phyloP scores from a whole-genome alignment of 2,888 invertebrate species.

The Mesoligia furuncula region DNA sequence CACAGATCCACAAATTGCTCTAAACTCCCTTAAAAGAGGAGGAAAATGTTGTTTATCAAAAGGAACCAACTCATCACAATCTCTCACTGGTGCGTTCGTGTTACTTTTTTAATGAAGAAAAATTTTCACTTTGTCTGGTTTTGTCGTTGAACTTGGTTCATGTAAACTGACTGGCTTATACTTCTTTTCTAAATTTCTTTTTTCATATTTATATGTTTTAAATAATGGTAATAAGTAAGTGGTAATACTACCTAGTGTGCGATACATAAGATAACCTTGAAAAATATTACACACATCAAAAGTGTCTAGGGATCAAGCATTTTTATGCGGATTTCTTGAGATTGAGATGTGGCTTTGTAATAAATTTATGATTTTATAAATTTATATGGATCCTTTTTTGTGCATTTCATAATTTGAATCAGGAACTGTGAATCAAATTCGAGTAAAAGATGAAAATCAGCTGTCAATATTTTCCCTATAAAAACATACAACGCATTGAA shows the following conservation, averaged over 20 bases:
- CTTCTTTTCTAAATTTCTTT: constrained; percentile 1
- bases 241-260: not conserved
- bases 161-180: not conserved
- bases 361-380: too few relatives aligned
- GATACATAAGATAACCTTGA: not conserved
- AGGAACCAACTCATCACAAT: constrained; percentile 24
- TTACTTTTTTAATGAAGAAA: constrained; percentile 1
- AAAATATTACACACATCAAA: too few relatives aligned
- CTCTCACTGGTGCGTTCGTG: constrained; percentile 2
- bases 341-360: too few relatives aligned
- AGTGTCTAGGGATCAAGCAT: too few relatives aligned
- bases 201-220: constrained; percentile 2
- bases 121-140: not conserved
- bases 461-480: too few relatives aligned
- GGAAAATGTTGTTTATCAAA: constrained; percentile 11
- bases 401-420: too few relatives aligned
- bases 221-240: constrained; percentile 8
- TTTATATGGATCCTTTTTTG: too few relatives aligned
- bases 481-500: too few relatives aligned
- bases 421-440: too few relatives aligned
- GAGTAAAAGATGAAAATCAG: too few relatives aligned
- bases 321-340: too few relatives aligned
- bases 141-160: not conserved
- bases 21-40: constrained; percentile 1
- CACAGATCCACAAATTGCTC: constrained; percentile 15